Conservation (phyloP, 2,888 invertebrate genomes). For the Meliscaeva auricollis region DNA sequence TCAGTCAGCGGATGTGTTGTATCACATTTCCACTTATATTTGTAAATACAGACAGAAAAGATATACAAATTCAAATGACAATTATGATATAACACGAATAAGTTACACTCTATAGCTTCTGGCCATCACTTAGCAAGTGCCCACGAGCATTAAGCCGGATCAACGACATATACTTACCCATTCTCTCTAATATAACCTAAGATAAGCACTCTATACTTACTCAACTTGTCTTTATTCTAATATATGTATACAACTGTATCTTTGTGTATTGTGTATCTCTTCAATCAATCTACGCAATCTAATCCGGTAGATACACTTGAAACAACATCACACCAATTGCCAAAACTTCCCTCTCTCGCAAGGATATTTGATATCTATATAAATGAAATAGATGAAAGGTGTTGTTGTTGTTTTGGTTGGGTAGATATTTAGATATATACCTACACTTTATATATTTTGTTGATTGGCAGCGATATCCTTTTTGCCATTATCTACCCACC, state of each 20-base stretch:
- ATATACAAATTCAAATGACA: constrained; percentile 67
- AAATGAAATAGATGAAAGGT: constrained; percentile 33
- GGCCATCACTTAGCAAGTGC: constrained; percentile 68
- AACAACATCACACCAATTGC: constrained; percentile 54
- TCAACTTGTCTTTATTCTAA: constrained; percentile 14
- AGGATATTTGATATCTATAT: constrained; percentile 61
- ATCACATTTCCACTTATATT: constrained; percentile 46
- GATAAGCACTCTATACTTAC: constrained; percentile 16
- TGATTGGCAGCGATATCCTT: constrained; percentile 74
- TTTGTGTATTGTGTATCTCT: constrained; percentile 54
- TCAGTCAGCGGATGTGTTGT: constrained; percentile 2
- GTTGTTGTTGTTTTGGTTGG: background rate
- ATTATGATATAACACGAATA: constrained; percentile 73
- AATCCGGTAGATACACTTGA: constrained; percentile 54
- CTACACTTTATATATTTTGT: constrained; percentile 39
- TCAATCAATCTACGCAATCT: constrained; percentile 76
- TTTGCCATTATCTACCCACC: constrained; percentile 60
- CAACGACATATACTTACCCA: constrained; percentile 50
- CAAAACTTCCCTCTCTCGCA: constrained; percentile 35
- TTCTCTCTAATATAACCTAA: background rate
- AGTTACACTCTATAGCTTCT: constrained; percentile 67
- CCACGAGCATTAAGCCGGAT: constrained; percentile 74
- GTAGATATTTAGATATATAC: background rate
- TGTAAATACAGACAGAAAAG: constrained; percentile 22
- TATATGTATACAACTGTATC: constrained; percentile 14